These are phyloP conservation scores for Pipistrellus kuhlii DNA, from an alignment of 2,797 vertebrate species.

Conservation along the genomic window DNA sequence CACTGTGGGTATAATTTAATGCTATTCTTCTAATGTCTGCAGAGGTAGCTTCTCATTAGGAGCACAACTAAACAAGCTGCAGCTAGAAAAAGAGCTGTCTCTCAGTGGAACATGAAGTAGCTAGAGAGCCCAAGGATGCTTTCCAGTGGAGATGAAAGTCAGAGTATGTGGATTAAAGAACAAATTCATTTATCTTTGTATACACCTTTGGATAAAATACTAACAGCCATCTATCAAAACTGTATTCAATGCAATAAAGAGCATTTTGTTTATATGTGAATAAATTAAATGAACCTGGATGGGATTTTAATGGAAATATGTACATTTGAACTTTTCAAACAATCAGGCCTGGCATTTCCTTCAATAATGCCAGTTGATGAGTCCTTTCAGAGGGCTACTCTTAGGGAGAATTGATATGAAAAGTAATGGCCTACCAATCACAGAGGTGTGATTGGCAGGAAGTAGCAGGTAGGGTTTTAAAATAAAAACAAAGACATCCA, in stretches of 20 bases:
- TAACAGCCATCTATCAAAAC: slow-evolving; percentile 86
- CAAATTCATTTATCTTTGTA: slow-evolving; percentile 85
- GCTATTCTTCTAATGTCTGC: background rate
- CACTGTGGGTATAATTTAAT: background rate
- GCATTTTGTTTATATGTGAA: slow-evolving; percentile 85
- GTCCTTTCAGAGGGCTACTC: slow-evolving; percentile 65
- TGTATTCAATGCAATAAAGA: slow-evolving; percentile 78
- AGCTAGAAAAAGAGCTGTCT: slow-evolving; percentile 65
- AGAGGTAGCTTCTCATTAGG: slow-evolving; percentile 67
- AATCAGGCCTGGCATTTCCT: slow-evolving; percentile 68
- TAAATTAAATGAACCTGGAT: slow-evolving; percentile 82
- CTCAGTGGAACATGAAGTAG: slow-evolving; percentile 63
- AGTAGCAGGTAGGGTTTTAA: background rate
- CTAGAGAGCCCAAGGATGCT: slow-evolving; percentile 74
- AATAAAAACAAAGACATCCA: background rate
- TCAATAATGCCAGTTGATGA: slow-evolving; percentile 32
- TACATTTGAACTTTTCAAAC: slow-evolving; percentile 69
- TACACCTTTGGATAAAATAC: slow-evolving; percentile 82
- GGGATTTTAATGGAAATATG: slow-evolving; percentile 74
- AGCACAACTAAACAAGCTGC: slow-evolving; percentile 45
- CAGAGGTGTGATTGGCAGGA: background rate
- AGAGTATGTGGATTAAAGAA: slow-evolving; percentile 79
- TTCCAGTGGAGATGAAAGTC: slow-evolving; percentile 84
- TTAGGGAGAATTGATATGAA: slow-evolving; percentile 50
- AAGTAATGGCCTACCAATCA: background rate